Evolutionary conservation across 1,140 invertebrate genomes (phyloP).

Genomic region (Apis florea): DNA sequence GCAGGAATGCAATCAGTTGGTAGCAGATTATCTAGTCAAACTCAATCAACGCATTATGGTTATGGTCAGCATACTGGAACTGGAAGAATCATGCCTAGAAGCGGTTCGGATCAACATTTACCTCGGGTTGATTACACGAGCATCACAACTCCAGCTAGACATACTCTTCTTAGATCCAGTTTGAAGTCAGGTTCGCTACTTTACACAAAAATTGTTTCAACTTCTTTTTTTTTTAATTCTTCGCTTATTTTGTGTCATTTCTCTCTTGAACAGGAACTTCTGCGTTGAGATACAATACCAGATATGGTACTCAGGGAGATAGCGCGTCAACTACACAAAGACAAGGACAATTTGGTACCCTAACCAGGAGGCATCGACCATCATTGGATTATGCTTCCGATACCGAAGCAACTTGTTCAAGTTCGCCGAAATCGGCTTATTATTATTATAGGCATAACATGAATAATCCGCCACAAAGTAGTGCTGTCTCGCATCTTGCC

Average conservation of each 20-base stretch:
- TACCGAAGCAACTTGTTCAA: constrained; percentile 91
- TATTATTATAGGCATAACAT: constrained; percentile 86
- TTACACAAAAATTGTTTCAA: background rate
- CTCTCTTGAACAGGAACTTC: constrained; percentile 72
- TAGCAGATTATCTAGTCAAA: constrained; percentile 75
- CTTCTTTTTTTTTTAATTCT: background rate
- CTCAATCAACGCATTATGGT: constrained; percentile 79
- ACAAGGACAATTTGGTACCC: constrained; percentile 79
- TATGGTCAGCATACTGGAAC: constrained; percentile 80
- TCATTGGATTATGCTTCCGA: constrained; percentile 95
- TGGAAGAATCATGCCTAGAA: constrained; percentile 86
- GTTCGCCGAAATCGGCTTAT: constrained; percentile 87
- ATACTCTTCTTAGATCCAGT: constrained; percentile 88
- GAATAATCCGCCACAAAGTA: constrained; percentile 75
- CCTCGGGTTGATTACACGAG: constrained; percentile 90
- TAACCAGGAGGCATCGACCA: constrained; percentile 86
- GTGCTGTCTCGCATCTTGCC: constrained; percentile 77
- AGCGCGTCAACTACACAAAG: constrained; percentile 75
- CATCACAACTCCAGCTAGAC: constrained; percentile 84
- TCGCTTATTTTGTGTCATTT: background rate
- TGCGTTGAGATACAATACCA: constrained; percentile 81
- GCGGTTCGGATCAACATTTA: constrained; percentile 92
- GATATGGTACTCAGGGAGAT: constrained; percentile 82
- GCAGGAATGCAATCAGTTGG: constrained; percentile 79
- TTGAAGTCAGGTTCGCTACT: constrained; percentile 83